Conservation (phyloP, 2,888 invertebrate genomes). For the Dasysyrphus albostriatus region DNA sequence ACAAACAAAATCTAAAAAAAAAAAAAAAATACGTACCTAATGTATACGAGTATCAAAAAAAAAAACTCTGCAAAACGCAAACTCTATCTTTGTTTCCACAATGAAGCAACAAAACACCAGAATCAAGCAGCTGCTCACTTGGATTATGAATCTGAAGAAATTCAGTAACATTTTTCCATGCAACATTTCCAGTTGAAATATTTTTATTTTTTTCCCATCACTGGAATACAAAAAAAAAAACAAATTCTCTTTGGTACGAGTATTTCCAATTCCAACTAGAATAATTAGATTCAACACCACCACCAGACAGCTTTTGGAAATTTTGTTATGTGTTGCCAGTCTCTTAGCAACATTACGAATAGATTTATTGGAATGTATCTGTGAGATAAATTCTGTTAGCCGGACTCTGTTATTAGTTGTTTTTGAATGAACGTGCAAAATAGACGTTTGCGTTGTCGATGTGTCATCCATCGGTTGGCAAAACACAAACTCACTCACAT, state of each 20-base stretch:
- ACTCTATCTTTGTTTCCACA: slow-evolving; percentile 53
- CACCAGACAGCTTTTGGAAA: slow-evolving; percentile 69
- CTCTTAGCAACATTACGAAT: slow-evolving; percentile 79
- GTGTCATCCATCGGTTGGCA: slow-evolving; percentile 45
- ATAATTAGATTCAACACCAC: slow-evolving; percentile 16
- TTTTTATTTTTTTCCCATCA: not conserved
- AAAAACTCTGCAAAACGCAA: slow-evolving; percentile 63
- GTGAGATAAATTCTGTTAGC: slow-evolving; percentile 79
- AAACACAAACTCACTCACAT: slow-evolving; percentile 48
- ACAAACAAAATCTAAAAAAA: slow-evolving; percentile 31
- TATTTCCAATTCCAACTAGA: slow-evolving; percentile 34
- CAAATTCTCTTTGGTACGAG: slow-evolving; percentile 76
- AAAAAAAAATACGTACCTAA: slow-evolving; percentile 1
- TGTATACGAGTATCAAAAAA: slow-evolving; percentile 31
- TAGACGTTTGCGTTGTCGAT: slow-evolving; percentile 79
- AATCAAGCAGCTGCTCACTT: slow-evolving; percentile 36
- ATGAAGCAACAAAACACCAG: slow-evolving; percentile 30
- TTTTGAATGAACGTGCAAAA: slow-evolving; percentile 83
- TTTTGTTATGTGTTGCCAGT: slow-evolving; percentile 76
- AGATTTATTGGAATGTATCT: slow-evolving; percentile 82
- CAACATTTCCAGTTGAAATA: slow-evolving; percentile 77
- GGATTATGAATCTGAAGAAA: not conserved
- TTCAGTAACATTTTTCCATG: slow-evolving; percentile 70
- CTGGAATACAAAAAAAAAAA: slow-evolving; percentile 30
- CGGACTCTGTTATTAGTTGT: slow-evolving; percentile 80